phyloP scores from a whole-genome alignment of 1,140 invertebrate species.

The Apis mellifera region DNA sequence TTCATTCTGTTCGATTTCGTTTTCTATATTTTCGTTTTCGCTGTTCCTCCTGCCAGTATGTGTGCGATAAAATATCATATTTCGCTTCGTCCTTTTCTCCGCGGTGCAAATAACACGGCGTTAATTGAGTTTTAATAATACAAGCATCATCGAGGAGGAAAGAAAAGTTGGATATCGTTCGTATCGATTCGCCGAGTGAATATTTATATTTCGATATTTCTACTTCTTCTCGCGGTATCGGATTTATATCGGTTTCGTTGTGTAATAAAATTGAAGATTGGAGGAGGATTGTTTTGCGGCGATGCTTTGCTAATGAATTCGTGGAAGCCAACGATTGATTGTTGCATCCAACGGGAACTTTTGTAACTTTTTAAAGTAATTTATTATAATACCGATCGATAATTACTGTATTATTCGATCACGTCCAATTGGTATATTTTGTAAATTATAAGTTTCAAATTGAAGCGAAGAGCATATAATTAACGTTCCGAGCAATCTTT shows the following conservation, averaged over 20 bases:
- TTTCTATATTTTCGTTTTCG: background rate
- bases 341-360: too few relatives aligned
- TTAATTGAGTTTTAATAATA: constrained; percentile 41
- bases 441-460: too few relatives aligned
- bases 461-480: too few relatives aligned
- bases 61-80: constrained; percentile 6
- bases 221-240: background rate
- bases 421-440: too few relatives aligned
- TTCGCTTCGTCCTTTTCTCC: background rate
- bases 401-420: too few relatives aligned
- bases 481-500: too few relatives aligned
- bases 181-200: background rate
- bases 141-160: background rate
- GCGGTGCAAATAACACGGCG: background rate
- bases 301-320: too few relatives aligned
- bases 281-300: background rate
- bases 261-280: background rate
- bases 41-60: too few relatives aligned
- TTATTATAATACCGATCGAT: too few relatives aligned
- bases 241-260: background rate
- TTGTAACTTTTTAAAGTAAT: too few relatives aligned
- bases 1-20: too few relatives aligned
- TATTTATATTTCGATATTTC: background rate
- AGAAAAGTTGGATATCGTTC: background rate
- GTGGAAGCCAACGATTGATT: too few relatives aligned